Conservation (phyloP, 2,888 invertebrate species). For the Osmoderma eremita region DNA sequence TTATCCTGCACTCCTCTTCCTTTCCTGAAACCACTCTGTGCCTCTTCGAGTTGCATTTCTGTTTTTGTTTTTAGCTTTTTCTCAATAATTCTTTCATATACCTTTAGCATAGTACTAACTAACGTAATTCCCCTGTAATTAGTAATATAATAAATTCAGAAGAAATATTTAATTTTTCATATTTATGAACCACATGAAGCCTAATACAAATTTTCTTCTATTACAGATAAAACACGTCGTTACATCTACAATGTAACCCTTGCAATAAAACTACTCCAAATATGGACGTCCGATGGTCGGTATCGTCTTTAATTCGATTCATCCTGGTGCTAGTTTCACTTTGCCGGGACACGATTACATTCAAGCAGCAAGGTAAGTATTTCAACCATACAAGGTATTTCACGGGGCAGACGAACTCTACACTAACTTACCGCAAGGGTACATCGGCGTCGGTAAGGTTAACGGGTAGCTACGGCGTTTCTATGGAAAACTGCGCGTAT, state of each 20-base stretch:
- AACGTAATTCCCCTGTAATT: too few relatives aligned
- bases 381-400: constrained; percentile 3
- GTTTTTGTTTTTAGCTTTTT: too few relatives aligned
- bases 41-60: too few relatives aligned
- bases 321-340: constrained; percentile 57
- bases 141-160: too few relatives aligned
- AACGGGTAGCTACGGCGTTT: constrained; percentile 1
- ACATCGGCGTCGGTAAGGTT: not conserved
- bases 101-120: too few relatives aligned
- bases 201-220: constrained; percentile 43
- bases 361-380: constrained; percentile 60
- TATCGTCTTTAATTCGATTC: constrained; percentile 55
- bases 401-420: not conserved
- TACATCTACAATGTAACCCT: constrained; percentile 58
- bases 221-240: constrained; percentile 56
- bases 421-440: constrained; percentile 5
- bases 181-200: too few relatives aligned
- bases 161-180: too few relatives aligned
- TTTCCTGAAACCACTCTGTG: too few relatives aligned
- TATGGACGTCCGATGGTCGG: constrained; percentile 62
- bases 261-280: constrained; percentile 55
- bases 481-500: not conserved
- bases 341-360: constrained; percentile 58
- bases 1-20: too few relatives aligned
- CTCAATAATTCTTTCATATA: too few relatives aligned